Evolutionary conservation across 2,113 vertebrate species (phyloP), one percentile per base, ranked within the genome.

Genomic region (Scolopax mira): DNA sequence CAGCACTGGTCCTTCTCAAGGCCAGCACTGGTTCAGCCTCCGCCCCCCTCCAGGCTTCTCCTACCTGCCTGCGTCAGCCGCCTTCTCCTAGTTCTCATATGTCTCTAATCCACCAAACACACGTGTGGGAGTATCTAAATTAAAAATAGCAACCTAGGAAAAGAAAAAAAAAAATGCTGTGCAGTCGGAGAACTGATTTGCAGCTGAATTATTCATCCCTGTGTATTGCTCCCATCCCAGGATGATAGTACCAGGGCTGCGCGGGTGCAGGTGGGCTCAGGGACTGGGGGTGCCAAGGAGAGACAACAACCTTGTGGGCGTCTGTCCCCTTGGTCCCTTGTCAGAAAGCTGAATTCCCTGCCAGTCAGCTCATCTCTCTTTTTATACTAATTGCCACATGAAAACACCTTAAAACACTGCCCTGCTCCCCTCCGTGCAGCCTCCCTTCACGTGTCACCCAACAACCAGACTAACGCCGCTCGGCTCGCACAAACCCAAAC

Each of bases 161-260:
- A 42, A n/a, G n/a, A 42, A 42, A 42, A 33, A 52, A 88, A 52
- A 86, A 90, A 77, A 37, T 78, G 49, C 33, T 85, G 44, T 77
- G 93, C 72, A 84, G 79, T 82, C 37, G 1, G 75, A 78, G 85
- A 89, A 41, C 80, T 93, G 90, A 88, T 86, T 71, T 88, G 74
- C 60, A 71, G 82, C 77, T 84, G 88, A 97, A 84, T 95, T 96
- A 96, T 96, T 91, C 92, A 96, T 96, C 77, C 52, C 51, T 27
- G 61, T 11, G 11, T 66, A 83, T 74, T 61, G 55, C 23, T 73
- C 71, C 86, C 69, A 51, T 78, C 48, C 64, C 86, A 80, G 79
- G 79, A 52, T 70, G 75, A 72, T 73, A 54, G 64, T 85, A 71
- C 42, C 2, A 0, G 52, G 46, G 79, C n/a, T 92, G 83, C 2